Percentiles rank a stretch among this genome's conserved stretches.
Evolutionary conservation across 2,113 vertebrate species (phyloP).

Genomic region (Thalassarche chlororhynchos): DNA sequence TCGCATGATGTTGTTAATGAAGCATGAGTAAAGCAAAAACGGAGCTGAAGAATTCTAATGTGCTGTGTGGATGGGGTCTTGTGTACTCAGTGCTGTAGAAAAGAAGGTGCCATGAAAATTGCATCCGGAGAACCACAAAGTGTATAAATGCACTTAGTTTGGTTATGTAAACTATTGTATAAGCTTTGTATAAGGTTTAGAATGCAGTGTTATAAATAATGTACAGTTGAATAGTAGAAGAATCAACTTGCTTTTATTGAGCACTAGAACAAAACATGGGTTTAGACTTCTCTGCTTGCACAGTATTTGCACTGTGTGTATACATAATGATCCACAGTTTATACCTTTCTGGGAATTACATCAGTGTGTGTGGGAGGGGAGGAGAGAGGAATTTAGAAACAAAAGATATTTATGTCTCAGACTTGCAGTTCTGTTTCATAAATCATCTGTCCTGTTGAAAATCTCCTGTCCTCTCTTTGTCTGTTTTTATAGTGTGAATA

Average conservation of each 20-base stretch:
- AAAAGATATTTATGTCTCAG: background rate
- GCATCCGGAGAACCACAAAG: background rate
- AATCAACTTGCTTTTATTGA: background rate
- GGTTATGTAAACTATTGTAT: background rate
- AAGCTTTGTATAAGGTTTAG: background rate
- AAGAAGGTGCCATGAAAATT: background rate
- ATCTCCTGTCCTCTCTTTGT: background rate
- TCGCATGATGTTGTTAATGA: background rate
- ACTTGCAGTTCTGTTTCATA: background rate
- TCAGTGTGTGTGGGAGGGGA: background rate
- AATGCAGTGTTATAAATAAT: background rate
- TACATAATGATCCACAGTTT: background rate
- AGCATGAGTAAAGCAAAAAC: background rate
- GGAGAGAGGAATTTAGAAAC: background rate
- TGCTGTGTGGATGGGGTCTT: background rate
- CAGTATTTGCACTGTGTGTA: background rate
- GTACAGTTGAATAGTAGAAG: background rate
- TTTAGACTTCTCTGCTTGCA: background rate
- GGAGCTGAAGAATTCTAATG: background rate
- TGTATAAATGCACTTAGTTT: background rate
- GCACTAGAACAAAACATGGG: background rate
- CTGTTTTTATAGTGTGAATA: slow-evolving; percentile 2
- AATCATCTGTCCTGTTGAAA: background rate
- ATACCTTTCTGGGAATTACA: background rate
- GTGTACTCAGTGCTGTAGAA: background rate